Evolutionary conservation across 2,113 vertebrate species (phyloP), one percentile per base, ranked within the genome.

Genomic region (rabbit (Oryctolagus cuniculus)): DNA sequence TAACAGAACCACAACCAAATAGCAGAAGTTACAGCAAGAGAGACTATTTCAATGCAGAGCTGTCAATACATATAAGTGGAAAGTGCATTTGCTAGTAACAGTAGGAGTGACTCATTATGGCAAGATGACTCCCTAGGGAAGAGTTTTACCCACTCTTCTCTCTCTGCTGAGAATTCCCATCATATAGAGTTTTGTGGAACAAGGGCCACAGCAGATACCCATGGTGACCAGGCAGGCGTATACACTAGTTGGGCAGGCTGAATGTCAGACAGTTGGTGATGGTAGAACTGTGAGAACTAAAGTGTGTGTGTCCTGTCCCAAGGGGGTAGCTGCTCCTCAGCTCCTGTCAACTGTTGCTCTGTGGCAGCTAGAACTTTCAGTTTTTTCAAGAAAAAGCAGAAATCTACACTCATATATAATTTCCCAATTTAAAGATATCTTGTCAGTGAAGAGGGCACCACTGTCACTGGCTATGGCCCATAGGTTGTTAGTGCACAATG

Each of bases 341-440:
- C 34, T 36, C 44, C 19, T 67, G 69, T 31, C 25, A 53, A 2
- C 27, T 31, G 16, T 16, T 77, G 51, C 63, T 74, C 25, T 79
- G 38, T 3, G 29, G 81, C 21, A 83, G 24, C 80, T 51, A 85
- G 51, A 31, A 24, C 16, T 34, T 44, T 31, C 7, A 6, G 11
- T 69, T 91, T 96, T 77, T 44, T 55, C 29, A 93, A 81, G 74
- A 53, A 44, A 88, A 92, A 87, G 49, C 63, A 82, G 82, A 61
- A 58, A 82, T 74, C 31, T 44, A 53, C 75, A 87, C 84, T 83
- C 53, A 58, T 12, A 4, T 67, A 64, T 85, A 81, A 67, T 58
- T 61, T 69, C 22, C 31, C 22, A 53, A 9, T 38, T 82, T 36
- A 29, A 29, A 82, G 58, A 75, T 16, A 66, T 34, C 38, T 12